Evolutionary conservation across 1,140 invertebrate genomes (phyloP), one percentile per base, ranked within the genome.

Genomic region (Caenorhabditis brenneri): DNA sequence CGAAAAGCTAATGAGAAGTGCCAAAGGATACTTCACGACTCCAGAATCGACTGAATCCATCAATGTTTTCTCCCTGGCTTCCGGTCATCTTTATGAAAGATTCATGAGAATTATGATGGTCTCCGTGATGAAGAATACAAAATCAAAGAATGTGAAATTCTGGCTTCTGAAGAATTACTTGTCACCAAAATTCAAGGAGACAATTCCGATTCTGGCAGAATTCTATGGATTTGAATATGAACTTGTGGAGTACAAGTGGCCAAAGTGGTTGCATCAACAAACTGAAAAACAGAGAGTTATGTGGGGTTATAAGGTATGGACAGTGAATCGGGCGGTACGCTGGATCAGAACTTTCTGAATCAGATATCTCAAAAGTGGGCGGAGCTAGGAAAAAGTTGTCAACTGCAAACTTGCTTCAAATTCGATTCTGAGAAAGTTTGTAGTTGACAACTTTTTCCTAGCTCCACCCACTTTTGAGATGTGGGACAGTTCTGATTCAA

Each of bases 101-200:
- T 95, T 99, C 89, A 91, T 99, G 22, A 90, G 92, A 90, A 93
- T 90, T 79, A 90, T 90, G 89, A 91, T 90, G 83, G 69, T 90
- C 9, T 89, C 88, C 22, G 89, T 90, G 2, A 81, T 89, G 48
- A 89, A 90, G 36, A 84, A 87, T 88, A 99, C 98, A 1, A 96
- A 98, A 90, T 95, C 95, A 90, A 95, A 95, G 1, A 96, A 96
- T 3, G 97, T 99, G 1, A 99, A 99, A 91, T 99, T 99, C 92
- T 99, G 98, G 98, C 98, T 99, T 89, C 92, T 99, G 27, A 99
- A 99, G 91, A 99, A 99, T 92, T 99, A 98, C 92, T 92, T 99
- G 0, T 99, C 97, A 7, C 98, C 89, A 9, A 88, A 91, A 81
- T 91, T 90, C 87, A 85, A 89, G 33, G 96, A 99, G 89, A 96